Base-by-base conservation (phyloP, 2,888 invertebrate genomes). In the Caenorhabditis sinica region DNA sequence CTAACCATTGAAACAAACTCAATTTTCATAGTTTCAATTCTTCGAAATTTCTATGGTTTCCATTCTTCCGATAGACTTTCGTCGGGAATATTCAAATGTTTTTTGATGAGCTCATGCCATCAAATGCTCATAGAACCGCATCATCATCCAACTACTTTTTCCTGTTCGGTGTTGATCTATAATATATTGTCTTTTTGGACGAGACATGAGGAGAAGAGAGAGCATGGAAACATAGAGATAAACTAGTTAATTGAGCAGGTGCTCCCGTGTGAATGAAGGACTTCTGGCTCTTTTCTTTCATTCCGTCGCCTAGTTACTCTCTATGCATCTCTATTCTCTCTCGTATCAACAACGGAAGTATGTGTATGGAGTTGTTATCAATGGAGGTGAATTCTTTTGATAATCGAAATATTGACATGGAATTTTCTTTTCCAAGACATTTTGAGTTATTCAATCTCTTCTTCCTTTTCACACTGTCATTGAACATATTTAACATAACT, bases 301-400 rank as follows among this genome's bases (percentile, higher is more conserved):
- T 40, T 25, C 23, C 68, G 49, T 76, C 68, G 68, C 76, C 61
- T 76, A 76, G 76, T 60, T 76, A 76, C 76, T 30, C n/a, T 20
- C 33, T 36, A 63, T 63, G 1, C 20, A 17, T 28, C n/a, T 66
- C 56, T n/a, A 28, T 25, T 30, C 51, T 58, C 63, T 63, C 63
- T 43, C 23, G 8, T 75, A 66, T 56, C 56, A 72, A 30, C 43
- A 65, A 53, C 30, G 30, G 58, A 58, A 43, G 30, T 25, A 45
- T 43, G 43, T 25, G 53, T 4, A 71, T 17, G 11, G 40, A 28
- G 45, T 45, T 33, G 45, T 49, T 66, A 23, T 66, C 20, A 33
- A n/a, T 17, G 13, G 17, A 65, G 28, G 43, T 23, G 40, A 45
- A 61, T 23, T 36, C 17, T 30, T 23, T 61, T 61, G 61, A 61